phyloP scores from a whole-genome alignment of 2,888 invertebrate species.

The Arrhopalites spinosus region DNA sequence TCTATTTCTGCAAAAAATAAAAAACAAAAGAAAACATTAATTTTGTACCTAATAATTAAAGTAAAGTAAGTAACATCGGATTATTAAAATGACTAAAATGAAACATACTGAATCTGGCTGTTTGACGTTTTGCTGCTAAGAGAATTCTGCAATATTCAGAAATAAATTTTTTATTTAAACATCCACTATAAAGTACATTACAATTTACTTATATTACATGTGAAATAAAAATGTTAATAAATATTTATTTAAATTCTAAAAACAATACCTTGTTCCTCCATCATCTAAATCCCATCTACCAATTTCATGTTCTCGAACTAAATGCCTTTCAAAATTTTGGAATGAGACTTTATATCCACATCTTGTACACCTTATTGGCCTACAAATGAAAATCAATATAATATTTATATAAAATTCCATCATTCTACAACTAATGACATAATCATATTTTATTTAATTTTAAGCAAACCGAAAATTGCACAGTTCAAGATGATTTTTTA shows the following conservation, averaged over 20 bases:
- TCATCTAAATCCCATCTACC: constrained; percentile 50
- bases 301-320: constrained; percentile 38
- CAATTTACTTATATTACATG: too few species aligned
- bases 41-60: background rate
- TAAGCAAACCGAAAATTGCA: constrained; percentile 49
- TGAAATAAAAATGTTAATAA: too few species aligned
- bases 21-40: background rate
- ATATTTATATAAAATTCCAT: background rate
- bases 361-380: constrained; percentile 48
- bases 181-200: too few species aligned
- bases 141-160: too few species aligned
- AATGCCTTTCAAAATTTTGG: constrained; percentile 45
- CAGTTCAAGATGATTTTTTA: constrained; percentile 40
- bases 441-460: too few species aligned
- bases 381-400: constrained; percentile 31
- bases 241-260: too few species aligned
- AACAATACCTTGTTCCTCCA: too few species aligned
- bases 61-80: background rate
- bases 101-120: constrained; percentile 18
- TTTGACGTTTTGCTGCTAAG: constrained; percentile 40
- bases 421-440: background rate
- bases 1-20: background rate
- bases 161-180: too few species aligned
- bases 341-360: constrained; percentile 42
- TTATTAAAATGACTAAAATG: constrained; percentile 31